phyloP scores from a whole-genome alignment of 2,113 vertebrate species.

The Aramus guarauna region DNA sequence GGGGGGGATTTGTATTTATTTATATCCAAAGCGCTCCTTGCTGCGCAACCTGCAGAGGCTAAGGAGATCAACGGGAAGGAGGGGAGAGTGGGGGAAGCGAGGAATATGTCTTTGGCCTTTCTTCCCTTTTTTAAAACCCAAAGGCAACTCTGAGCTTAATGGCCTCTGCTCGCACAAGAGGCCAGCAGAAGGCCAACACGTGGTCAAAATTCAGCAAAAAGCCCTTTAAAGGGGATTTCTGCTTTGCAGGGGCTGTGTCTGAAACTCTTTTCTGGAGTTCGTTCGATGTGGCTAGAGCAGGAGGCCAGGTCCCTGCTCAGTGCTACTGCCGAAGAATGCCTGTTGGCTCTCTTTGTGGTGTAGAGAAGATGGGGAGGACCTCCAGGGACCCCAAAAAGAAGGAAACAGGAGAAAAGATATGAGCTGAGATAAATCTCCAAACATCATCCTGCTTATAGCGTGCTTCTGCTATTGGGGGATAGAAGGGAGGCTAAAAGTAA shows the following conservation, averaged over 20 bases:
- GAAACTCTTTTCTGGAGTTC: neutral
- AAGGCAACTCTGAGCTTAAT: neutral
- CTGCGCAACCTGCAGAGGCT: neutral
- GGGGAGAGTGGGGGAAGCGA: neutral
- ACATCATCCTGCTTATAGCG: neutral
- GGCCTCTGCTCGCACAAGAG: neutral
- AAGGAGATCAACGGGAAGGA: neutral
- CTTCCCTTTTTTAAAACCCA: neutral
- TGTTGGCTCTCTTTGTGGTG: neutral
- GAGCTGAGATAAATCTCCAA: neutral
- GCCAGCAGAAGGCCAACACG: neutral
- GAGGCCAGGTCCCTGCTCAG: neutral
- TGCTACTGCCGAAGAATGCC: neutral
- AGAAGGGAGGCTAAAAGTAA: neutral
- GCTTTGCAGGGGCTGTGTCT: neutral
- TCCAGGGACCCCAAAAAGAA: neutral
- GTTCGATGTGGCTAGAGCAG: rapidly evolving
- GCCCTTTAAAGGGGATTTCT: neutral
- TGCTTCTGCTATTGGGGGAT: neutral
- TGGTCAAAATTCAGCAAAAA: neutral
- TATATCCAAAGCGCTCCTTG: neutral
- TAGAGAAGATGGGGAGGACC: neutral
- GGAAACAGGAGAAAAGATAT: neutral
- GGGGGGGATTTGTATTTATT: constrained; percentile 17
- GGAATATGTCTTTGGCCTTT: neutral